These are phyloP conservation scores for Oikopleura dioica DNA, from an alignment of 23 tunicate genomes.

Conservation along the genomic window DNA sequence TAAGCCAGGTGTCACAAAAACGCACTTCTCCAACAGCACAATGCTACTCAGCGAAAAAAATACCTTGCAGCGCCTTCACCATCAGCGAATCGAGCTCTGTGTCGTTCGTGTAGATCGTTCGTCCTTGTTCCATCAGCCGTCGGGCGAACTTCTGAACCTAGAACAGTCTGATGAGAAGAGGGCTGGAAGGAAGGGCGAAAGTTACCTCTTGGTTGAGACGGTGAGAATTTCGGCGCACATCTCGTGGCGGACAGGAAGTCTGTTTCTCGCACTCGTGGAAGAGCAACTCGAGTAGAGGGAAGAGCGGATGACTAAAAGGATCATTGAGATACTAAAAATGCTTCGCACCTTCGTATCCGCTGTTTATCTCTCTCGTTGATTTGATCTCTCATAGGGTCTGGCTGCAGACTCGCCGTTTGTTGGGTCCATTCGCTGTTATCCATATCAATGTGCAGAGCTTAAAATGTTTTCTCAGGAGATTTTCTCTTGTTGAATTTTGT, in stretches of 20 bases:
- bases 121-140: conserved; percentile 22
- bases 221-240: neutral
- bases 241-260: conserved; percentile 16
- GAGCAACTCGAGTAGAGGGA: conserved; percentile 50
- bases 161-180: neutral
- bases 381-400: too few relatives aligned
- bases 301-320: conserved; percentile 82
- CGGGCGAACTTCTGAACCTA: conserved; percentile 68
- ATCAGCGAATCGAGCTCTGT: conserved; percentile 66
- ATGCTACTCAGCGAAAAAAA: too few relatives aligned
- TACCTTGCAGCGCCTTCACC: conserved; percentile 18
- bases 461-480: too few relatives aligned
- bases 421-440: too few relatives aligned
- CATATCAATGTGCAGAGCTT: too few relatives aligned
- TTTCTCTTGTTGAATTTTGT: too few relatives aligned
- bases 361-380: conserved; percentile 68
- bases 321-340: too few relatives aligned
- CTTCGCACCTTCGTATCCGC: conserved; percentile 32
- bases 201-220: neutral
- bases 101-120: conserved; percentile 49
- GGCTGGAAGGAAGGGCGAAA: neutral
- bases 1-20: too few relatives aligned
- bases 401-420: too few relatives aligned
- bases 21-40: too few relatives aligned
- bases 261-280: conserved; percentile 92